Conservation (phyloP, 2,888 invertebrate genomes). For the Microdon myrmicae region DNA sequence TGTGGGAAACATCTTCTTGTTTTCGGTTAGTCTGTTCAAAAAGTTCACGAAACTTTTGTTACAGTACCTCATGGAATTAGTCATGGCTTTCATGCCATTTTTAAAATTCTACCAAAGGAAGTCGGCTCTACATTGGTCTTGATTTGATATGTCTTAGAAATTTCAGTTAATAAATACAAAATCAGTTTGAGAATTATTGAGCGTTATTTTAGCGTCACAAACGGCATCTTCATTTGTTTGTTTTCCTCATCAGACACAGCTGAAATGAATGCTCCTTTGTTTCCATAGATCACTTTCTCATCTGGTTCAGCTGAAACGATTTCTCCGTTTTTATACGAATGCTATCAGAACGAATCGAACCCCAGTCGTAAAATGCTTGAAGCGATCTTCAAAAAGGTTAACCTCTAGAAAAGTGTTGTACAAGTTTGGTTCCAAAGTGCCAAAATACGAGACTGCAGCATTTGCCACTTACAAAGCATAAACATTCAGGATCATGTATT, state of each 20-base stretch:
- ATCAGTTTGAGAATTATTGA: slow-evolving; percentile 68
- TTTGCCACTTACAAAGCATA: slow-evolving; percentile 93
- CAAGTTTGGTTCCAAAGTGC: slow-evolving; percentile 76
- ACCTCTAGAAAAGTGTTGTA: slow-evolving; percentile 95
- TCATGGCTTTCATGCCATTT: slow-evolving; percentile 69
- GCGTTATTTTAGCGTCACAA: slow-evolving; percentile 68
- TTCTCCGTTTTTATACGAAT: slow-evolving; percentile 87
- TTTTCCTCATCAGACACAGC: slow-evolving; percentile 47
- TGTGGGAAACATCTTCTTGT: slow-evolving; percentile 56
- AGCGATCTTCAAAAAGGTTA: slow-evolving; percentile 95
- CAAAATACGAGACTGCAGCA: slow-evolving; percentile 76
- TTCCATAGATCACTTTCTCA: slow-evolving; percentile 47
- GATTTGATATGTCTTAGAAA: slow-evolving; percentile 63
- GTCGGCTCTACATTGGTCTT: slow-evolving; percentile 62
- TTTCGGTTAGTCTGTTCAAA: slow-evolving; percentile 56
- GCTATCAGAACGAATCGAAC: slow-evolving; percentile 97
- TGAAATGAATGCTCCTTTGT: slow-evolving; percentile 57
- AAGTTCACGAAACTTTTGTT: slow-evolving; percentile 63
- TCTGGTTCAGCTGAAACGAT: slow-evolving; percentile 7
- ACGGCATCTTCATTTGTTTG: slow-evolving; percentile 53
- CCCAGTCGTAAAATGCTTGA: slow-evolving; percentile 98
- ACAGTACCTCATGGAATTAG: slow-evolving; percentile 68
- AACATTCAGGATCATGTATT: slow-evolving; percentile 98
- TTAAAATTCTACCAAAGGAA: slow-evolving; percentile 67
- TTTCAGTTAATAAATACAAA: slow-evolving; percentile 66